These are phyloP conservation scores for Diphyllodes magnificus DNA, from an alignment of 2,113 vertebrate genomes.

Conservation along the genomic window DNA sequence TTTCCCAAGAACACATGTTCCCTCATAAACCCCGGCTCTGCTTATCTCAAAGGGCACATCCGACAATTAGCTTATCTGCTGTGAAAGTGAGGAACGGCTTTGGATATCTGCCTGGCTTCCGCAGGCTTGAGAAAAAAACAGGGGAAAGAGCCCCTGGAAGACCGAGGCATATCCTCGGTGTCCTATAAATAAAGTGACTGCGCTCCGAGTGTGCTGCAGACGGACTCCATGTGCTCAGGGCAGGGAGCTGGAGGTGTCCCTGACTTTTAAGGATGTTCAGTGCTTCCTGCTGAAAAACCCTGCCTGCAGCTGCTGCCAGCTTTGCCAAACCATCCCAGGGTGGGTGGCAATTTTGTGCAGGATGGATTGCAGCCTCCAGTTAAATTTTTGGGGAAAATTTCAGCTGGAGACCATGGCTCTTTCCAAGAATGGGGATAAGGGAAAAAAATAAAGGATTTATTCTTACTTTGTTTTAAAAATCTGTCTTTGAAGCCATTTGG, in stretches of 20 bases:
- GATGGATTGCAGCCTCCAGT: not conserved
- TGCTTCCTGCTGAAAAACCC: not conserved
- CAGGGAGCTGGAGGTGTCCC: not conserved
- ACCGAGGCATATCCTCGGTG: not conserved
- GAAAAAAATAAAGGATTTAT: not conserved
- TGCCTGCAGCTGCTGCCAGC: not conserved
- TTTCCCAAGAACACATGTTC: conserved; percentile 58
- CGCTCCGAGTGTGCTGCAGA: accelerated
- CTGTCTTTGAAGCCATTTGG: conserved; percentile 36
- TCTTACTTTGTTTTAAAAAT: conserved; percentile 6
- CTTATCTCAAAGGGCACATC: conserved; percentile 70
- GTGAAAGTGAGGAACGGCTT: conserved; percentile 53
- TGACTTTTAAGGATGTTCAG: not conserved
- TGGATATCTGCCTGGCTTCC: conserved; percentile 58
- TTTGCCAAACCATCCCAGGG: not conserved
- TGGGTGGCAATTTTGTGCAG: not conserved
- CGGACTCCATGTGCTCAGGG: not conserved
- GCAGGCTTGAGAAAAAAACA: not conserved
- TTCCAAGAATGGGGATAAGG: not conserved
- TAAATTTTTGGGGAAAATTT: not conserved
- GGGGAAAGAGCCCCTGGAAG: not conserved
- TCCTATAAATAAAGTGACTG: not conserved
- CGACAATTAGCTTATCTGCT: conserved; percentile 70
- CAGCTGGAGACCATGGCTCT: not conserved
- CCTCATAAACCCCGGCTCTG: conserved; percentile 47